Percentiles rank a stretch among this genome's conserved stretches.
These are phyloP conservation scores for Rhagophthalmus giganteus DNA, from an alignment of 2,888 invertebrate species.

Conservation along the genomic window DNA sequence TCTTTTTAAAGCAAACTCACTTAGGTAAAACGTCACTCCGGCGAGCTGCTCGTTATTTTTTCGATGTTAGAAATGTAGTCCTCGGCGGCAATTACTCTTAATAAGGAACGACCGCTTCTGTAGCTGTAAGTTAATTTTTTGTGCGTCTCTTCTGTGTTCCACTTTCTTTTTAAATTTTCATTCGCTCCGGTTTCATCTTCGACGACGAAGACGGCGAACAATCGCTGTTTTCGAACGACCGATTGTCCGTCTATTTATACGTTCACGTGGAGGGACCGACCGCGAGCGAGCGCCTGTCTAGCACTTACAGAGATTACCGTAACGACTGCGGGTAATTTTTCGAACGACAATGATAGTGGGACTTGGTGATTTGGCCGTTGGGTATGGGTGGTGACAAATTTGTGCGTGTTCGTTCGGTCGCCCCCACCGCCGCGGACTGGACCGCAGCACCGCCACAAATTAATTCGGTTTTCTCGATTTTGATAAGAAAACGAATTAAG, in stretches of 20 bases:
- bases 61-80: slow-evolving; percentile 11
- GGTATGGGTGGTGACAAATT: slow-evolving; percentile 20
- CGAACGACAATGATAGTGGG: slow-evolving; percentile 25
- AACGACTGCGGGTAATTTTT: slow-evolving; percentile 4
- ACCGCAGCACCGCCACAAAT: background rate
- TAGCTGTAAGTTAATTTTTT: slow-evolving; percentile 10
- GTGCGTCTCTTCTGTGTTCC: slow-evolving; percentile 11
- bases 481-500: background rate
- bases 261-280: slow-evolving; percentile 6
- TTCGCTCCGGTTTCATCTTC: slow-evolving; percentile 12
- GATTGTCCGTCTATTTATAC: background rate
- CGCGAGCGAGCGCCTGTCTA: slow-evolving; percentile 12
- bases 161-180: slow-evolving; percentile 18
- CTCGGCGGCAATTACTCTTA: slow-evolving; percentile 11
- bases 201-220: slow-evolving; percentile 5
- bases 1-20: background rate
- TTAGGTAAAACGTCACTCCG: too few relatives aligned
- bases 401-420: background rate
- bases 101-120: slow-evolving; percentile 13
- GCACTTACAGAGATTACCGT: too few relatives aligned
- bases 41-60: too few relatives aligned
- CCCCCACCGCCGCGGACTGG: background rate
- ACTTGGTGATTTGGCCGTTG: slow-evolving; percentile 24
- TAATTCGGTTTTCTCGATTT: background rate
- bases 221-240: slow-evolving; percentile 1